Evolutionary conservation across 2,797 vertebrate species (phyloP), one percentile per base, ranked within the genome.

Genomic region (Etheostoma perlongum): DNA sequence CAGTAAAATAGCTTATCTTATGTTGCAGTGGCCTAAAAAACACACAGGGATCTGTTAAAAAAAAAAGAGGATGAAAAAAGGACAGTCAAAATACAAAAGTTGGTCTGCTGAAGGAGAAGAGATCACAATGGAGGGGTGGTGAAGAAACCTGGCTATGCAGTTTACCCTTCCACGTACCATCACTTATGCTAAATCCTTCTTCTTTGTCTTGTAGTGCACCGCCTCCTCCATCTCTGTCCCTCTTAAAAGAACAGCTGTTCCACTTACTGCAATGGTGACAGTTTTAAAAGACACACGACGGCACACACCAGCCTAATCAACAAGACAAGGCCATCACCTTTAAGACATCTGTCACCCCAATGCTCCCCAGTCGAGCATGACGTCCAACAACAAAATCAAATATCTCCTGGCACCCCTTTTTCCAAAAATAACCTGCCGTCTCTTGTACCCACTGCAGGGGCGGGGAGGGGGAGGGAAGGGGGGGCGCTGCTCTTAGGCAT

Each of bases 401-500:
- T 86, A 90, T 87, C 88, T 88, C 73, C 61, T 46, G 69, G 86
- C 89, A 86, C 77, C 84, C 78, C 55, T 27, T 76, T 63, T 77
- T 84, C 92, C 79, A 83, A 92, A 93, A 93, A 94, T 93, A 94
- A 88, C 85, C 78, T 47, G 64, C 49, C 74, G 62, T 85, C 89
- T 90, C 80, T 63, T 57, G 72, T 70, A 77, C 69, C 79, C 76
- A 18, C 47, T 16, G 33, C 76, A 70, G 72, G 85, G 90, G 88
- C 15, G 36, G 36, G 65, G 79, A 82, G 67, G 79, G 83, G 87
- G 25, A 4, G 25, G 25, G 25, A 2, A 25, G 2, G 25, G 82
- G 21, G 21, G 21, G 21, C 44, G 42, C 46, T 8, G 63, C 66
- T 76, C 81, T 75, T 63, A 71, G 79, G 67, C 58, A 51, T 83